phyloP scores from a whole-genome alignment of 1,140 invertebrate genomes.

The Tetramorium parvispinum region DNA sequence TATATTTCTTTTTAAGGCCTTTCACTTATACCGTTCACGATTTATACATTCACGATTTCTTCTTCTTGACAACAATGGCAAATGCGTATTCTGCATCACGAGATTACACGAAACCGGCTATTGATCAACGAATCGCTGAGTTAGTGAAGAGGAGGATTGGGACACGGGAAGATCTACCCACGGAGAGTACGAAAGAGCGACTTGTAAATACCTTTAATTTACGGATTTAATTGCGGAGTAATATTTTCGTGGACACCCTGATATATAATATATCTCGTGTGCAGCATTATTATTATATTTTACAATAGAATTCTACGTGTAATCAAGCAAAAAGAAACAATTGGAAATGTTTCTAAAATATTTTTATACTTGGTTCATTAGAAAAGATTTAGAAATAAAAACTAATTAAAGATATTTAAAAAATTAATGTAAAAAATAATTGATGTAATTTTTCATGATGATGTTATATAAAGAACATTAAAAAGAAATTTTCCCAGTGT shows the following conservation, averaged over 20 bases:
- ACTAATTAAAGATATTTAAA: not conserved
- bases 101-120: conserved; percentile 78
- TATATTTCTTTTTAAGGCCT: not conserved
- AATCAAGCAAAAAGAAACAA: not conserved
- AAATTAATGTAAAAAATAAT: not conserved
- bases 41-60: not conserved
- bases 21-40: not conserved
- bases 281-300: not conserved
- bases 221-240: not conserved
- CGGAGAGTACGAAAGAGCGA: conserved; percentile 72
- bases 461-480: not conserved
- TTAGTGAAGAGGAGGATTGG: conserved; percentile 76
- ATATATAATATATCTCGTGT: not conserved
- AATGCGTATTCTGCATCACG: conserved; percentile 61
- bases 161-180: conserved; percentile 61
- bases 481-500: not conserved
- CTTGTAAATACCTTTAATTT: conserved; percentile 72
- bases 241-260: not conserved
- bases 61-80: conserved; percentile 57
- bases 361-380: not conserved
- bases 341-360: not conserved
- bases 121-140: conserved; percentile 75
- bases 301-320: not conserved
- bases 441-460: not conserved
- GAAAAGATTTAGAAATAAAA: not conserved